Conservation (phyloP, 2,888 invertebrate genomes). For the Acanthosepion pharaonis region DNA sequence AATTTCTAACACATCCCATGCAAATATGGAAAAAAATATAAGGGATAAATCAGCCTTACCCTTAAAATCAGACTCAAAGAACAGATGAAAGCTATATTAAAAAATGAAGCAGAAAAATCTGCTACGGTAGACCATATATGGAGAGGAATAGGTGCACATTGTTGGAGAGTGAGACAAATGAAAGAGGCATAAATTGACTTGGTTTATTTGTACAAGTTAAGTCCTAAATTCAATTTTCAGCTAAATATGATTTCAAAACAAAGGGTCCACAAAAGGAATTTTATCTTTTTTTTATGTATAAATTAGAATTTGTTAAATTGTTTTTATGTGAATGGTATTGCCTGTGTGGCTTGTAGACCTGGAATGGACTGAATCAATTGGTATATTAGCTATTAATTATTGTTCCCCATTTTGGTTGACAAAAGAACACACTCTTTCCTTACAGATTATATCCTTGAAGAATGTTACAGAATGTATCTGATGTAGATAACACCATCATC, state of each 20-base stretch:
- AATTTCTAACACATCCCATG: no score
- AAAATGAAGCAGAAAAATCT: no score
- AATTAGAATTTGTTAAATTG: no score
- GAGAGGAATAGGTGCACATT: no score
- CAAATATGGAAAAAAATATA: no score
- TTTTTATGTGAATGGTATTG: neutral
- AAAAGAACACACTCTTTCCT: neutral
- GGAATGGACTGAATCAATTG: neutral
- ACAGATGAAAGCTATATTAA: no score
- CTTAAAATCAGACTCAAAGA: no score
- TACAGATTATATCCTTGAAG: neutral
- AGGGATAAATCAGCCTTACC: no score
- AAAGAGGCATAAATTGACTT: neutral
- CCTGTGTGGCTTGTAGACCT: neutral
- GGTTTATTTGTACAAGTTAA: neutral
- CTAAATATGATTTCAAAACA: neutral
- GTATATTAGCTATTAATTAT: neutral
- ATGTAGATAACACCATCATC: neutral
- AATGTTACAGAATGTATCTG: neutral
- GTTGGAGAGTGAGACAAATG: neutral
- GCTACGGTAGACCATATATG: no score
- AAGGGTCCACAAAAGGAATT: neutral
- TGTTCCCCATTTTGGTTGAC: neutral
- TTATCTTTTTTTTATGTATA: no score
- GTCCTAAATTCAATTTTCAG: no score